Evolutionary conservation across 2,888 invertebrate species (phyloP).

Genomic region (Lymantria dispar): DNA sequence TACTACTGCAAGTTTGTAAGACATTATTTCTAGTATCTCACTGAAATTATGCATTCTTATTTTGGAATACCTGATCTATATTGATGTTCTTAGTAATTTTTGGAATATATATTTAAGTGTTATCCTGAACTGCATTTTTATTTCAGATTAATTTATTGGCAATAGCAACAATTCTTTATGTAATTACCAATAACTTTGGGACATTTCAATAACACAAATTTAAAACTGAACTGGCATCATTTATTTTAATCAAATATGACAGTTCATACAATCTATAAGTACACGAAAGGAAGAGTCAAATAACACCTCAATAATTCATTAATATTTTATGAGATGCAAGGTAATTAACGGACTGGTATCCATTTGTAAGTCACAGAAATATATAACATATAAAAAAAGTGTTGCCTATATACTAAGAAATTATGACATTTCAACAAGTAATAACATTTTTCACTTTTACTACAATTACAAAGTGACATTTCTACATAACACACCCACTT

Average conservation of each 20-base stretch:
- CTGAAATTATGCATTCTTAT: slow-evolving; percentile 49
- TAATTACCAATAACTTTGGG: neutral
- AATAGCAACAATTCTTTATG: neutral
- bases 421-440: slow-evolving; percentile 42
- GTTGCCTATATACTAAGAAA: slow-evolving; percentile 69
- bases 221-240: slow-evolving; percentile 42
- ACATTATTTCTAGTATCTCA: slow-evolving; percentile 29
- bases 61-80: slow-evolving; percentile 56
- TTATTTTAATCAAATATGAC: slow-evolving; percentile 69
- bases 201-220: slow-evolving; percentile 14
- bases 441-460: slow-evolving; percentile 53
- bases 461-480: slow-evolving; percentile 43
- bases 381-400: slow-evolving; percentile 64
- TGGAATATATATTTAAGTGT: slow-evolving; percentile 74
- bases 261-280: slow-evolving; percentile 49
- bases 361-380: slow-evolving; percentile 62
- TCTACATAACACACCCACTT: slow-evolving; percentile 42
- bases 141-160: slow-evolving; percentile 3
- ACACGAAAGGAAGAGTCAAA: slow-evolving; percentile 47
- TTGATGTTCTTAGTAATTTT: slow-evolving; percentile 58
- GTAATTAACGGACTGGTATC: slow-evolving; percentile 37
- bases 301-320: slow-evolving; percentile 62
- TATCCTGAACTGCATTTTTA: slow-evolving; percentile 47
- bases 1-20: slow-evolving; percentile 49
- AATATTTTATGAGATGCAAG: slow-evolving; percentile 45